A percentile compares a stretch with the other conserved stretches of the same genome.
phyloP scores from a whole-genome alignment of 2,888 invertebrate genomes.

The Melinaea menophilus region DNA sequence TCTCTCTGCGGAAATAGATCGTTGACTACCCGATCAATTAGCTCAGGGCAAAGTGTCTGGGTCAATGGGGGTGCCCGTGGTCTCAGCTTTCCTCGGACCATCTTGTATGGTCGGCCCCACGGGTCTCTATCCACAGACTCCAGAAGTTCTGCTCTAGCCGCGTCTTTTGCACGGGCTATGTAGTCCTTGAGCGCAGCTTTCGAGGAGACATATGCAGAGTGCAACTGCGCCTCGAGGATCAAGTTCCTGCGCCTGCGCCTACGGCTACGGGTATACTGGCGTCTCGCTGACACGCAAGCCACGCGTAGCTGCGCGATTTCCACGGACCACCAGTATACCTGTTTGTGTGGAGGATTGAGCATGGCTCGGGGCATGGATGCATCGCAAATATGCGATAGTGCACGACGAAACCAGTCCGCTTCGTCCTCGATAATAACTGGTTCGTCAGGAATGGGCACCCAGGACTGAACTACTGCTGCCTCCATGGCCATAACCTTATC shows the following conservation, averaged over 20 bases:
- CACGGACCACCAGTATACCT: slow-evolving; percentile 25
- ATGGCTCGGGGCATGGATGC: slow-evolving; percentile 17
- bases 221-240: no score
- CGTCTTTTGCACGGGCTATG: slow-evolving; percentile 13
- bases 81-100: slow-evolving; percentile 8
- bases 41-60: no score
- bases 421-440: slow-evolving; percentile 10
- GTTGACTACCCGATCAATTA: no score
- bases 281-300: slow-evolving; percentile 14
- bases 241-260: no score
- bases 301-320: slow-evolving; percentile 15
- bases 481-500: slow-evolving; percentile 7
- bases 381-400: slow-evolving; percentile 24
- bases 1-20: no score
- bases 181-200: slow-evolving; percentile 8
- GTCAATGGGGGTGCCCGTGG: no score
- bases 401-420: slow-evolving; percentile 14
- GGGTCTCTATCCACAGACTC: slow-evolving; percentile 11
- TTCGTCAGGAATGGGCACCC: slow-evolving; percentile 1
- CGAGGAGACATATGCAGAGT: no score
- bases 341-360: not conserved
- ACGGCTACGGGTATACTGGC: slow-evolving; percentile 15
- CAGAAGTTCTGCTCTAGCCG: slow-evolving; percentile 9
- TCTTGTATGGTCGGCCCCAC: slow-evolving; percentile 19
- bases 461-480: slow-evolving; percentile 17